phyloP scores from a whole-genome alignment of 2,888 invertebrate genomes.

The Leptinotarsa juncta region DNA sequence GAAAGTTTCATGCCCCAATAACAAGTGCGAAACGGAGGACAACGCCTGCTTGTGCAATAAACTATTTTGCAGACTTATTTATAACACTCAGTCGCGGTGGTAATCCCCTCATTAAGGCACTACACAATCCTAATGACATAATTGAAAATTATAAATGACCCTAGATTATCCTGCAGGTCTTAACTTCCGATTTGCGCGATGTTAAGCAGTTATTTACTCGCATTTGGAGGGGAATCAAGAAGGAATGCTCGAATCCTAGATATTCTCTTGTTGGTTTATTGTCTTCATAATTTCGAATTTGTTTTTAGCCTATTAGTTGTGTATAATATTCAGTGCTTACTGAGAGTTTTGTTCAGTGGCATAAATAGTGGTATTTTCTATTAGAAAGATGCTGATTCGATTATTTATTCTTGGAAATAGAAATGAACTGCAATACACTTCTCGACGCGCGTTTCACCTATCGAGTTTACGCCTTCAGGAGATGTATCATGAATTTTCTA shows the following conservation, averaged over 20 bases:
- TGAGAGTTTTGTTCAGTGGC: not conserved
- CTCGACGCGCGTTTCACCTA: too few species aligned
- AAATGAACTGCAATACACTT: not conserved
- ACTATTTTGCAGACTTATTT: slow-evolving; percentile 36
- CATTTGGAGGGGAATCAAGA: slow-evolving; percentile 7
- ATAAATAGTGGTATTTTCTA: not conserved
- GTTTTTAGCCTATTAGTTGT: slow-evolving; percentile 8
- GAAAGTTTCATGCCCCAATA: slow-evolving; percentile 33
- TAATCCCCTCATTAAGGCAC: slow-evolving; percentile 33
- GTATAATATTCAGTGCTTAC: not conserved
- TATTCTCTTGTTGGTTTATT: slow-evolving; percentile 3
- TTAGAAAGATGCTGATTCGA: not conserved
- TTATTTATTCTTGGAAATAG: not conserved
- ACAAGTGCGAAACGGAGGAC: slow-evolving; percentile 21
- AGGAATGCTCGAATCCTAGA: not conserved
- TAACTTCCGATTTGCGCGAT: slow-evolving; percentile 24
- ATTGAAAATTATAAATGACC: slow-evolving; percentile 55
- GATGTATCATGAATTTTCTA: too few species aligned
- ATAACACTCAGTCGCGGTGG: slow-evolving; percentile 24
- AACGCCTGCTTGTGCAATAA: slow-evolving; percentile 29
- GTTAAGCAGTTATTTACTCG: slow-evolving; percentile 17
- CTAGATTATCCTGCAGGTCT: slow-evolving; percentile 37
- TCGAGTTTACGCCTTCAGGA: too few species aligned
- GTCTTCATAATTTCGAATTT: slow-evolving; percentile 6
- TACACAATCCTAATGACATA: slow-evolving; percentile 55